Evolutionary conservation across 1,140 invertebrate species (phyloP).

Genomic region (Pemphigus obesinymphae): DNA sequence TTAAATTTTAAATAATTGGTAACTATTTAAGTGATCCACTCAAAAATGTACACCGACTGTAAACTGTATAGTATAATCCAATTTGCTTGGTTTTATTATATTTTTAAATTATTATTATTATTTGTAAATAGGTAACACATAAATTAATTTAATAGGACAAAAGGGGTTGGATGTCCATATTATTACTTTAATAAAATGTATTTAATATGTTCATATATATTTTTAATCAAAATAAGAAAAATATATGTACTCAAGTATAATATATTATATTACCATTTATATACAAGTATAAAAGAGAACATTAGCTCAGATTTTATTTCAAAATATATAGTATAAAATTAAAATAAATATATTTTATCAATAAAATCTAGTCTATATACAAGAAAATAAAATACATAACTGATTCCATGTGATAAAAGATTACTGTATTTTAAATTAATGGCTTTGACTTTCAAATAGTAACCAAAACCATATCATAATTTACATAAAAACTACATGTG

Average conservation of each 20-base stretch:
- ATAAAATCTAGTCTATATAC: conserved; percentile 2
- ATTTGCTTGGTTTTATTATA: no score
- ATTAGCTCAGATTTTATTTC: conserved; percentile 1
- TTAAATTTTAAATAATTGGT: no score
- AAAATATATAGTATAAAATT: conserved; percentile 32
- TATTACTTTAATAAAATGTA: background rate
- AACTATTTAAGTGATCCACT: no score
- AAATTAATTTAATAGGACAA: no score
- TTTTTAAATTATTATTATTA: no score
- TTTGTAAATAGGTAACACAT: no score
- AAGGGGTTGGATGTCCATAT: no score
- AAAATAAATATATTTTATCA: conserved; percentile 11
- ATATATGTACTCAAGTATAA: background rate
- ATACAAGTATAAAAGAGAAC: conserved; percentile 13
- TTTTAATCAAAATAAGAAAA: no score
- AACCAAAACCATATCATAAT: background rate
- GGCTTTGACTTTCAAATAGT: background rate
- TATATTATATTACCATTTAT: background rate
- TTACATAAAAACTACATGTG: background rate
- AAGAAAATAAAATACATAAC: background rate
- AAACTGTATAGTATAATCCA: no score
- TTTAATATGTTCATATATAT: background rate
- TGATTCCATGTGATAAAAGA: background rate
- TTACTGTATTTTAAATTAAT: background rate
- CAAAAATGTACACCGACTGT: no score